A percentile compares a stretch with the other conserved stretches of the same genome.
These are phyloP conservation scores for Alcedo quadribrachys DNA, from an alignment of 2,797 vertebrate genomes.

Conservation along the genomic window DNA sequence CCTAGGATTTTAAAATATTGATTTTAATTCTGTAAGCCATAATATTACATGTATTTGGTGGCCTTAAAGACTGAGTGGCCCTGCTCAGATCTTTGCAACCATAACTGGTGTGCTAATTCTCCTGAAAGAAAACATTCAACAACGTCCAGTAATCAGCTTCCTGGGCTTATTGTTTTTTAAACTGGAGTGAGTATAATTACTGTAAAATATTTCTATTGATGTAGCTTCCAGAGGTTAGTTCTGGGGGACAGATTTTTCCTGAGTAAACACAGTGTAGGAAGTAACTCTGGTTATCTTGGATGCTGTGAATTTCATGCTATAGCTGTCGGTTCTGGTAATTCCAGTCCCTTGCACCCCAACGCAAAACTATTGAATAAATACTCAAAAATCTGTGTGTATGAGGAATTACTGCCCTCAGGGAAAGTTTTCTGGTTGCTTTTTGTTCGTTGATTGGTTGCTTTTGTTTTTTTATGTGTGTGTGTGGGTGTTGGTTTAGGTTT, in stretches of 20 bases:
- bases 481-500: no score
- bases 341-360: not conserved
- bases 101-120: not conserved
- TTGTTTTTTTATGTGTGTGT: no score
- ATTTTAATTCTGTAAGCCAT: not conserved
- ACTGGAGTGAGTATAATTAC: not conserved
- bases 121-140: slow-evolving; percentile 4
- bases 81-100: not conserved
- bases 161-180: not conserved
- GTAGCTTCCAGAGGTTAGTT: slow-evolving; percentile 27
- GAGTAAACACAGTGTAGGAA: slow-evolving; percentile 50
- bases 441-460: no score
- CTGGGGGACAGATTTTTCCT: not conserved
- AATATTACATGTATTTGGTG: not conserved
- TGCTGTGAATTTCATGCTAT: slow-evolving; percentile 30
- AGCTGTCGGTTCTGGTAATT: slow-evolving; percentile 43
- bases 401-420: not conserved
- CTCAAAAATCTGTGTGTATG: slow-evolving; percentile 7
- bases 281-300: slow-evolving; percentile 30
- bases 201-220: slow-evolving; percentile 7
- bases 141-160: not conserved
- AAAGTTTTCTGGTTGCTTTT: not conserved
- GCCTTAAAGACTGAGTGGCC: not conserved
- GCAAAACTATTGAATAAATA: not conserved
- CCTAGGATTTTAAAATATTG: not conserved